Percentiles rank a stretch among this genome's conserved stretches.
Evolutionary conservation across 2,113 vertebrate genomes (phyloP).

Genomic region (Ictalurus punctatus): DNA sequence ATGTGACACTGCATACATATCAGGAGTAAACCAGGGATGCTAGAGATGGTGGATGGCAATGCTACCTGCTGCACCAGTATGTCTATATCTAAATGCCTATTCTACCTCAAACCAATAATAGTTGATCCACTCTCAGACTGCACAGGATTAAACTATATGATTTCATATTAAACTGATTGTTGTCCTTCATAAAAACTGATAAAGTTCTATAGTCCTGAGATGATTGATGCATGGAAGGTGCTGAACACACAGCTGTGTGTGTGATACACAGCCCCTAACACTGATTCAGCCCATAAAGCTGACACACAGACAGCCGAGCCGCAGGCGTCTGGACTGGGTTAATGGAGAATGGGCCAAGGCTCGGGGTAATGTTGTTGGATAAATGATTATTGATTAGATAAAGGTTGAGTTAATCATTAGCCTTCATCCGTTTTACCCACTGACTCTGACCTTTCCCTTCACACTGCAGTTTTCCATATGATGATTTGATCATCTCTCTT

Average conservation of each 20-base stretch:
- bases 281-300: slow-evolving; percentile 76
- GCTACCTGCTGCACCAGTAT: neutral
- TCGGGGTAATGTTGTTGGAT: slow-evolving; percentile 77
- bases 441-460: slow-evolving; percentile 78
- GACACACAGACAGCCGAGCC: slow-evolving; percentile 73
- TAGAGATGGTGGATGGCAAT: neutral
- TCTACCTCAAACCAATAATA: neutral
- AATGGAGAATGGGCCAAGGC: slow-evolving; percentile 76
- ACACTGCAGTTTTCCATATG: slow-evolving; percentile 69
- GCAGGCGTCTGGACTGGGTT: slow-evolving; percentile 70
- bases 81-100: neutral
- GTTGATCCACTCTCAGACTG: slow-evolving; percentile 42
- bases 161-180: slow-evolving; percentile 2
- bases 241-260: slow-evolving; percentile 46
- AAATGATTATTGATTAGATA: slow-evolving; percentile 85
- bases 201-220: neutral
- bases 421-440: slow-evolving; percentile 81
- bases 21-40: neutral
- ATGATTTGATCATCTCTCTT: slow-evolving; percentile 71
- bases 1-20: neutral
- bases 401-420: slow-evolving; percentile 86
- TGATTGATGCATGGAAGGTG: slow-evolving; percentile 18
- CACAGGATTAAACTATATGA: slow-evolving; percentile 15
- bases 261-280: slow-evolving; percentile 55
- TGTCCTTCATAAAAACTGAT: slow-evolving; percentile 66